These are phyloP conservation scores for Troides aeacus DNA, from an alignment of 2,888 invertebrate genomes.

Conservation along the genomic window DNA sequence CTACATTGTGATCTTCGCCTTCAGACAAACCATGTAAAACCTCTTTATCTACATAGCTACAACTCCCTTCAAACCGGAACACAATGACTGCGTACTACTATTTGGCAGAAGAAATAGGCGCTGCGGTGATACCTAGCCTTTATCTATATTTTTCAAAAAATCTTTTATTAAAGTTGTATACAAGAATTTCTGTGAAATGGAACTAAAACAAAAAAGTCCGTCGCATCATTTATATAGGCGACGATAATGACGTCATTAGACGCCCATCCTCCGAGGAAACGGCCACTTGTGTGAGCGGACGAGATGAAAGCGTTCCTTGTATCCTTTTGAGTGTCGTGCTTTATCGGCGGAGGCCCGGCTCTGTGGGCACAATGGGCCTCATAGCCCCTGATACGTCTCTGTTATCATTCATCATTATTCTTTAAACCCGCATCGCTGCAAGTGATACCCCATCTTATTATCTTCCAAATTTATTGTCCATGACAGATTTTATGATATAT, in stretches of 20 bases:
- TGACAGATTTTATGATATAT: background rate
- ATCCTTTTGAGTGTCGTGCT: constrained; percentile 39
- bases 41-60: too few species aligned
- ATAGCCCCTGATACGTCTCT: constrained; percentile 4
- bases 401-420: constrained; percentile 19
- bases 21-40: too few species aligned
- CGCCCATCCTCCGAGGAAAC: constrained; percentile 31
- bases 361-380: constrained; percentile 39
- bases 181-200: background rate
- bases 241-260: constrained; percentile 28
- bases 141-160: too few species aligned
- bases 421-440: constrained; percentile 11
- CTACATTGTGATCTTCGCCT: too few species aligned
- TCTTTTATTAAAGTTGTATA: too few species aligned
- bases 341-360: constrained; percentile 39
- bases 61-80: too few species aligned
- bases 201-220: constrained; percentile 14
- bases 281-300: constrained; percentile 25
- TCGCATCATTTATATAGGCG: constrained; percentile 20
- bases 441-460: background rate
- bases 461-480: background rate
- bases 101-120: too few species aligned
- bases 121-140: too few species aligned
- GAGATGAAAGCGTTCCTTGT: constrained; percentile 41
- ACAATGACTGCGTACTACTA: too few species aligned